Evolutionary conservation across 2,113 vertebrate species (phyloP).

Genomic region (Toxotes chatareus): DNA sequence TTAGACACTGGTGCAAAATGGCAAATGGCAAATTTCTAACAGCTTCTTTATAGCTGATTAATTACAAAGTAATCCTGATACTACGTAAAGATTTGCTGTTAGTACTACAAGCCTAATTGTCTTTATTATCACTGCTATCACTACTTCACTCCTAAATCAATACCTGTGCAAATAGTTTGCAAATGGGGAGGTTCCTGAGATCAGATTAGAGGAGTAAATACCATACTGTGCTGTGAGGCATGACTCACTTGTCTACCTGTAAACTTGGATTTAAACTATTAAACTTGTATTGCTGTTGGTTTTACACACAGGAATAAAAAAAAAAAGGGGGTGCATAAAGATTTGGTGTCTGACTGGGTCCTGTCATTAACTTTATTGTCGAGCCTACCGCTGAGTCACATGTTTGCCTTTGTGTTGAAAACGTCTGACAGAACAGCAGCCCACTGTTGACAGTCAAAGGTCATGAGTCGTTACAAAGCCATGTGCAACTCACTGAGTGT

Average conservation of each 20-base stretch:
- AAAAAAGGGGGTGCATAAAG: not conserved
- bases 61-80: not conserved
- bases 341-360: not conserved
- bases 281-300: not conserved
- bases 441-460: conserved; percentile 30
- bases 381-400: not conserved
- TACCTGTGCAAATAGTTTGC: too few species aligned
- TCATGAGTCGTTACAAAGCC: not conserved
- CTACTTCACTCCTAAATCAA: not conserved
- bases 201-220: not conserved
- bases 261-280: too few species aligned
- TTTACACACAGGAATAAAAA: not conserved
- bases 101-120: not conserved
- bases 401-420: not conserved
- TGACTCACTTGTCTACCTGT: not conserved
- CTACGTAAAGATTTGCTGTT: not conserved
- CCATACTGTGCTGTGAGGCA: not conserved
- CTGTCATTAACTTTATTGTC: not conserved
- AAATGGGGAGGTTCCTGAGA: not conserved
- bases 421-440: not conserved
- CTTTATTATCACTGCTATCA: not conserved
- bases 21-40: not conserved
- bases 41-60: not conserved
- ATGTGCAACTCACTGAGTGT: not conserved
- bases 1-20: not conserved